Conservation (phyloP, 1,140 invertebrate genomes). For the Epicauta chinensis region DNA sequence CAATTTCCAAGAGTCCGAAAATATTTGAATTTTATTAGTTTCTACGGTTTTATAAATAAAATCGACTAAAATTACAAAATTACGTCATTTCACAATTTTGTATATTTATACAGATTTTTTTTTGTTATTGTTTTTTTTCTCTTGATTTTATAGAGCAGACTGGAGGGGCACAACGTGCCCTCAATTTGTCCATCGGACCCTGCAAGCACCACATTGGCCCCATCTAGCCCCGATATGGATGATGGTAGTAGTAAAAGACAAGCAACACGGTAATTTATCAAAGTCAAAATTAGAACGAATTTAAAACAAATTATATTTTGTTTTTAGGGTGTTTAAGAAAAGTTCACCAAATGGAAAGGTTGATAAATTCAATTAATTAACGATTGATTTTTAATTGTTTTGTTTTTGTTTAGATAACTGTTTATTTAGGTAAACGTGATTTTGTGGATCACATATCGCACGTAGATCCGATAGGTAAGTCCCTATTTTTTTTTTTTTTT, state of each 20-base stretch:
- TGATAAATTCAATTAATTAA: slow-evolving; percentile 15
- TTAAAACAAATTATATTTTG: background rate
- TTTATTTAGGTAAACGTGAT: slow-evolving; percentile 94
- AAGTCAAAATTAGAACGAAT: too few species aligned
- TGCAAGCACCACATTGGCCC: slow-evolving; percentile 29
- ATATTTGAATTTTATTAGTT: slow-evolving; percentile 8
- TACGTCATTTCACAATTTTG: slow-evolving; percentile 11
- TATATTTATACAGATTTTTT: background rate
- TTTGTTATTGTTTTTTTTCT: slow-evolving; percentile 1
- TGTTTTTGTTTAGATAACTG: slow-evolving; percentile 68
- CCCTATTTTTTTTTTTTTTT: too few species aligned
- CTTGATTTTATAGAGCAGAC: slow-evolving; percentile 28
- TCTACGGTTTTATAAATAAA: slow-evolving; percentile 12
- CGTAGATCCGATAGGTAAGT: slow-evolving; percentile 91
- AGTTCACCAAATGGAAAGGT: slow-evolving; percentile 89
- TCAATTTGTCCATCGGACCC: slow-evolving; percentile 23
- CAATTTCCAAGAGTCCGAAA: slow-evolving; percentile 4
- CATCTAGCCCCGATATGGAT: slow-evolving; percentile 48
- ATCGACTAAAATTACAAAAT: slow-evolving; percentile 9
- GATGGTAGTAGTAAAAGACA: slow-evolving; percentile 53
- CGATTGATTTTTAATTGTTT: slow-evolving; percentile 1
- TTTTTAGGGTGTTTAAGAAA: slow-evolving; percentile 78
- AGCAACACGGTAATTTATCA: slow-evolving; percentile 44
- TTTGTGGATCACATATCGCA: slow-evolving; percentile 94
- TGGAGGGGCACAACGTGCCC: slow-evolving; percentile 34